A percentile compares a stretch with the other conserved stretches of the same genome.
These are phyloP conservation scores for Lucilia sericata DNA, from an alignment of 1,140 invertebrate genomes.

Conservation along the genomic window DNA sequence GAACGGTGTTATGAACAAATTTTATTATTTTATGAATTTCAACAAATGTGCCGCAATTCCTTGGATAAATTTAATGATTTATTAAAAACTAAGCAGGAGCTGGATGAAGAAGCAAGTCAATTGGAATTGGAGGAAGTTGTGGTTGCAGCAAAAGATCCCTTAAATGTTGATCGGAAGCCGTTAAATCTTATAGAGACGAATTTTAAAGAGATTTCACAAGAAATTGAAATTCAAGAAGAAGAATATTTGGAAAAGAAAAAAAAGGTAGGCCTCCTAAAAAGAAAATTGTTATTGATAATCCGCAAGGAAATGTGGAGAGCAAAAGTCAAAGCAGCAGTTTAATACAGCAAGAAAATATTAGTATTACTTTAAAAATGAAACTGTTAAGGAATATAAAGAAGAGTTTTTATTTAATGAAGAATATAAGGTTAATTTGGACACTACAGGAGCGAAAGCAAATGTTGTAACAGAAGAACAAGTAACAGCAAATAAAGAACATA, in stretches of 20 bases:
- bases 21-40: slow-evolving; percentile 55
- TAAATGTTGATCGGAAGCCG: background rate
- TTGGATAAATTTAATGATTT: slow-evolving; percentile 47
- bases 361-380: background rate
- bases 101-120: slow-evolving; percentile 43
- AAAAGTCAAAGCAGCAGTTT: background rate
- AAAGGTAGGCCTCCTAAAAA: background rate
- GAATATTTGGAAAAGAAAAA: background rate
- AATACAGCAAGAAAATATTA: background rate
- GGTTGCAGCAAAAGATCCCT: background rate
- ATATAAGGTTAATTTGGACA: no score
- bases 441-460: no score
- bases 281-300: background rate
- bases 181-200: background rate
- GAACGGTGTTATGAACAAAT: slow-evolving; percentile 52
- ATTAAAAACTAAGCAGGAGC: background rate
- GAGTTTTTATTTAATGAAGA: background rate
- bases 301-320: no score
- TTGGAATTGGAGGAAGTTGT: background rate
- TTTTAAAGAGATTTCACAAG: no score
- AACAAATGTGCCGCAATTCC: slow-evolving; percentile 53
- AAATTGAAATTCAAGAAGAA: background rate
- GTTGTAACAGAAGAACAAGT: no score
- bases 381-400: background rate
- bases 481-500: no score